Conservation (phyloP, 1,140 invertebrate species). For the Pararge aegeria region DNA sequence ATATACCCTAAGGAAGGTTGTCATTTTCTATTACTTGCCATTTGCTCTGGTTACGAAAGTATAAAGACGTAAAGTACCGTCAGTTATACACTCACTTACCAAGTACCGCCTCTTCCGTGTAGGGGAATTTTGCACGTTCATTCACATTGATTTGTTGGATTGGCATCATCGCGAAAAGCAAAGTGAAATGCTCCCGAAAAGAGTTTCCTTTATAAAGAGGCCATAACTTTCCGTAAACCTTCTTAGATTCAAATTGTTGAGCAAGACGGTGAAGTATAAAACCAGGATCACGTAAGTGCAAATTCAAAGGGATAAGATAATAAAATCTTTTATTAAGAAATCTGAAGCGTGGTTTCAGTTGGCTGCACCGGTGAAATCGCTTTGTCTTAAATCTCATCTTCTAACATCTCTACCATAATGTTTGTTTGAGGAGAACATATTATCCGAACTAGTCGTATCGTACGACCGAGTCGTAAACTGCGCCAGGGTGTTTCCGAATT, state of each 20-base stretch:
- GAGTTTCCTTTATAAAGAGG: constrained; percentile 62
- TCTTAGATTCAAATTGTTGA: not conserved
- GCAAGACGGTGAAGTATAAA: not conserved
- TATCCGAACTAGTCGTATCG: not conserved
- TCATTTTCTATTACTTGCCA: no score
- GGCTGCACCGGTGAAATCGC: no score
- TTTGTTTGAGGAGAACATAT: not conserved
- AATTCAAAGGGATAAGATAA: not conserved
- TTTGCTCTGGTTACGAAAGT: no score
- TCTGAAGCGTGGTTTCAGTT: no score
- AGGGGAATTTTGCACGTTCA: not conserved
- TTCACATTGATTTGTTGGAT: not conserved
- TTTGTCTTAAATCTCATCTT: no score
- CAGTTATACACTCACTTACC: constrained; percentile 15
- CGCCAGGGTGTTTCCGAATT: not conserved
- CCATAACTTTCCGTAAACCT: constrained; percentile 44
- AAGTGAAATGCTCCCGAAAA: constrained; percentile 37
- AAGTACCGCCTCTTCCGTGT: constrained; percentile 2
- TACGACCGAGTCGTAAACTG: not conserved
- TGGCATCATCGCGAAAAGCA: not conserved
- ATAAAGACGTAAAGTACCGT: not conserved
- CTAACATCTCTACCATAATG: not conserved
- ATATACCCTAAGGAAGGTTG: no score
- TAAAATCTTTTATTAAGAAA: no score
- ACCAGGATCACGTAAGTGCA: not conserved